Evolutionary conservation across 2,113 vertebrate species (phyloP).

Genomic region (Baryphthengus martii): DNA sequence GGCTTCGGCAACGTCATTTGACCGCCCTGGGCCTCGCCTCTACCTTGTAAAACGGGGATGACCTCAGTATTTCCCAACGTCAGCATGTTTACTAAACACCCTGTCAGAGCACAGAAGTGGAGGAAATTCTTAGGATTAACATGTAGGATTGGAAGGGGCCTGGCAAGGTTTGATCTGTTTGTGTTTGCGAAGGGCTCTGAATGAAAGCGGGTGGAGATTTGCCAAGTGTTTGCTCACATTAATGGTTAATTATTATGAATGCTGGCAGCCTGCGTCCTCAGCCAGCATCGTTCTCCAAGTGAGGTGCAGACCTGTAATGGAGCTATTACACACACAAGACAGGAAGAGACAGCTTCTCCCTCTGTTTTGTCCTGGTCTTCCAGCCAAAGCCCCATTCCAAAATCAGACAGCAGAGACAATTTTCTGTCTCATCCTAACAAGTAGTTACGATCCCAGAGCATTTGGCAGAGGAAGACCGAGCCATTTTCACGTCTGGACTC

Average conservation of each 20-base stretch:
- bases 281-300: neutral
- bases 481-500: neutral
- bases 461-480: conserved; percentile 17
- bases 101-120: neutral
- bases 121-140: neutral
- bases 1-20: neutral
- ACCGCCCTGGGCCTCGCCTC: neutral
- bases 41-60: neutral
- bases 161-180: conserved; percentile 20
- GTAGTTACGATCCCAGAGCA: neutral
- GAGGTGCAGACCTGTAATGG: conserved; percentile 20
- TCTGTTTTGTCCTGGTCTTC: neutral
- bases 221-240: conserved; percentile 60
- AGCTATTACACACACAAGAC: neutral
- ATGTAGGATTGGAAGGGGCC: neutral
- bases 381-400: conserved; percentile 24
- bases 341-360: neutral
- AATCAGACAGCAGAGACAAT: conserved; percentile 2
- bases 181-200: neutral
- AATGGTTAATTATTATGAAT: conserved; percentile 53
- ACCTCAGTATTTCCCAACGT: neutral
- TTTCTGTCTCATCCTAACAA: neutral
- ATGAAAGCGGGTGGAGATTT: conserved; percentile 16
- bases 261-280: conserved; percentile 12
- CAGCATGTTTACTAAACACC: neutral